Base-by-base conservation (phyloP, 2,113 vertebrate genomes). In the Rafetus swinhoei region DNA sequence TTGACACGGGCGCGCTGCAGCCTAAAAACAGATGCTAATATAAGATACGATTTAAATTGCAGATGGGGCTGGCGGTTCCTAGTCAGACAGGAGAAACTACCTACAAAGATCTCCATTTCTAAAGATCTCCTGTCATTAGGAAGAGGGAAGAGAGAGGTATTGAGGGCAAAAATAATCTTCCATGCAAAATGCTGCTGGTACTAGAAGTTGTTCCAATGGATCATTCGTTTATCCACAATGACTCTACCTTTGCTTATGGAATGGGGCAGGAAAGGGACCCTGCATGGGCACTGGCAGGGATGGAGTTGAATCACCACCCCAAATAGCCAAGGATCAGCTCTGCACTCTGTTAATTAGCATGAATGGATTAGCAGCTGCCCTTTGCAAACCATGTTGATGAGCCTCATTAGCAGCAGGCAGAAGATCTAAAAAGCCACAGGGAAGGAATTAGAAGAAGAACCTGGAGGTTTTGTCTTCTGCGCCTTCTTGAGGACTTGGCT, bases 11-110 rank as follows among this genome's bases (percentile, higher is more conserved):
- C 96, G 96, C 95, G 95, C 85, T 27, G 56, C 95, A 96, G 97
- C 96, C 97, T 97, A 96, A 97, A 97, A 95, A 97, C 97, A 95
- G 97, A 97, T 97, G 96, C 94, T 97, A 96, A 97, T 97, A 18
- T 77, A 54, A 90, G 88, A 0, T 93, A 93, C 92, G 65, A 97
- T 97, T 97, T 97, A 93, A 96, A 96, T 97, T 97, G 97, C 97
- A 97, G 96, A 97, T 95, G 52, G 85, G 87, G 79, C 85, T 45
- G 74, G 87, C 95, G 95, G 94, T 86, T 97, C 89, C 95, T 96
- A 97, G 96, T 94, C 97, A 97, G 97, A 95, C 94, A 97, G 93
- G 93, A 97, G 94, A 97, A 96, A 95, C 95, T 94, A 96, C 94
- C 96, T 96, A 95, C 94, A 97, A 97, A 95, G 94, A 93, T 95